A percentile compares a stretch with the other conserved stretches of the same genome.
Evolutionary conservation across 1,140 invertebrate genomes (phyloP).

Genomic region (Epicauta chinensis): DNA sequence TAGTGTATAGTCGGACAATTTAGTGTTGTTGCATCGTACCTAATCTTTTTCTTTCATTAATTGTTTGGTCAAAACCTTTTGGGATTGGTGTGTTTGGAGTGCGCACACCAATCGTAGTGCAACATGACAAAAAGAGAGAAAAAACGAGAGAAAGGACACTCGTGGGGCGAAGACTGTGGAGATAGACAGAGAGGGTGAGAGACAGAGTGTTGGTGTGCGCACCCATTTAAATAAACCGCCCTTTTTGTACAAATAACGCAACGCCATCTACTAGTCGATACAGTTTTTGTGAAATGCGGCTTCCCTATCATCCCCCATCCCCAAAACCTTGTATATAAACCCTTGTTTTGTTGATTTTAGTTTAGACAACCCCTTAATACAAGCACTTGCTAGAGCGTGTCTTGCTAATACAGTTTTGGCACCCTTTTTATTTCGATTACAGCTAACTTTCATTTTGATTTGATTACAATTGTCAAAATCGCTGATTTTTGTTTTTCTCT

Average conservation of each 20-base stretch:
- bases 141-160: slow-evolving; percentile 5
- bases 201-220: slow-evolving; percentile 34
- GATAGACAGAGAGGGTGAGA: slow-evolving; percentile 23
- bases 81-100: slow-evolving; percentile 30
- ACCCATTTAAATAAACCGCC: slow-evolving; percentile 23
- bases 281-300: neutral
- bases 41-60: no score
- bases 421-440: no score
- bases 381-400: slow-evolving; percentile 20
- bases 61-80: neutral
- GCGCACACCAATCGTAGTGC: slow-evolving; percentile 29
- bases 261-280: slow-evolving; percentile 5
- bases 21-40: no score
- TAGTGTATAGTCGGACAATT: no score
- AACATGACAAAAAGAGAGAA: slow-evolving; percentile 1
- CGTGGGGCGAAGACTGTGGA: no score
- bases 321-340: no score
- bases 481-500: neutral
- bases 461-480: slow-evolving; percentile 15
- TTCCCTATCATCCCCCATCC: no score
- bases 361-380: no score
- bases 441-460: no score
- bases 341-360: no score
- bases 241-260: slow-evolving; percentile 8
- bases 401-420: neutral